Evolutionary conservation across 1,140 invertebrate species (phyloP).

Genomic region (Procambarus clarkii): DNA sequence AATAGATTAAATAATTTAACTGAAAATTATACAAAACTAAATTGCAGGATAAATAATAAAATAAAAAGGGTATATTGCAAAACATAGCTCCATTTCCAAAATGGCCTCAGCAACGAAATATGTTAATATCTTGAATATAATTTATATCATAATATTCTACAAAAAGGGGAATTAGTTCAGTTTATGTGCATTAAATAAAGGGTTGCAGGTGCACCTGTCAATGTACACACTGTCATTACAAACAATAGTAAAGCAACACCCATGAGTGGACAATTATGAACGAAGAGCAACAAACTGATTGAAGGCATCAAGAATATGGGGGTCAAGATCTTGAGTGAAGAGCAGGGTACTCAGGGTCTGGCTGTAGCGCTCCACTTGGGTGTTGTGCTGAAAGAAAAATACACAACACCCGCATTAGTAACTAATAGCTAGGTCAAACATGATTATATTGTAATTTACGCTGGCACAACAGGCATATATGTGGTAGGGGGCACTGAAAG

Average conservation of each 20-base stretch:
- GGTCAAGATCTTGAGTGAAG: conserved; percentile 96
- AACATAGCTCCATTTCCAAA: too few relatives aligned
- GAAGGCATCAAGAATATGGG: conserved; percentile 97
- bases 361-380: conserved; percentile 98
- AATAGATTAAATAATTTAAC: too few relatives aligned
- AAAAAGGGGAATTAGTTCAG: not conserved
- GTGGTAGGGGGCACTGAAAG: too few relatives aligned
- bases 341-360: conserved; percentile 94
- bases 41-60: too few relatives aligned
- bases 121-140: not conserved
- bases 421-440: too few relatives aligned
- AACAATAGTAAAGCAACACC: not conserved
- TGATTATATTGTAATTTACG: too few relatives aligned
- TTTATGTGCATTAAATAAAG: not conserved
- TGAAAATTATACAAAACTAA: too few relatives aligned
- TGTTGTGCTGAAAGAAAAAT: conserved; percentile 85
- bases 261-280: conserved; percentile 76
- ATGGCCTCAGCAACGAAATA: too few relatives aligned
- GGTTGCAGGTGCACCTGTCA: not conserved
- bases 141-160: not conserved
- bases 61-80: too few relatives aligned
- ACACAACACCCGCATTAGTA: not conserved
- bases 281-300: conserved; percentile 94
- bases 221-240: not conserved
- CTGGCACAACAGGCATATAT: too few relatives aligned